Conservation (phyloP, 2,113 vertebrate genomes). For the Aplodontia rufa region DNA sequence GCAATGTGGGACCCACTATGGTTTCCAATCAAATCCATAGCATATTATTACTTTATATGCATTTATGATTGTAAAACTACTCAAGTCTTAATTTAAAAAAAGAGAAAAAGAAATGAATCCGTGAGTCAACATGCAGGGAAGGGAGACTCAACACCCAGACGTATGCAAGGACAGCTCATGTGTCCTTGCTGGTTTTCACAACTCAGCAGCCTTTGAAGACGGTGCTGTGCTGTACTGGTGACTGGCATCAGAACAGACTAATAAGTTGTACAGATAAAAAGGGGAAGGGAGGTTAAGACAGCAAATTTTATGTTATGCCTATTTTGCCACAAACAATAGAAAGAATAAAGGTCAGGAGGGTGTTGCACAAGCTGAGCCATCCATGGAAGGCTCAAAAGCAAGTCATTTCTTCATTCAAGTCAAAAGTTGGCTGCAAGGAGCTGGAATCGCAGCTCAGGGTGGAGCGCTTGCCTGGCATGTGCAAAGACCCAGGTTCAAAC, state of each 20-base stretch:
- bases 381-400: background rate
- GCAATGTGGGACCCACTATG: too few relatives aligned
- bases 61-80: too few relatives aligned
- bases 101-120: too few relatives aligned
- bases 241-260: background rate
- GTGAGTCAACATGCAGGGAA: fast-evolving
- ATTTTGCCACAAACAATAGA: background rate
- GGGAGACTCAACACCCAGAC: too few relatives aligned
- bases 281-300: background rate
- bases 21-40: too few relatives aligned
- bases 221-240: background rate
- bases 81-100: too few relatives aligned
- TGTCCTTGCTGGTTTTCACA: background rate
- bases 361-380: fast-evolving
- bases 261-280: background rate
- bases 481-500: too few relatives aligned
- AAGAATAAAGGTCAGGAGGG: background rate
- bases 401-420: background rate
- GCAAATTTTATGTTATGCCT: background rate
- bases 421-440: background rate
- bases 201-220: background rate
- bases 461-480: too few relatives aligned
- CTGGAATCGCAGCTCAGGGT: too few relatives aligned
- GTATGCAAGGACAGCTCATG: fast-evolving
- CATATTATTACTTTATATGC: too few relatives aligned